Evolutionary conservation across 2,113 vertebrate species (phyloP).

Genomic region (Nicator chloris): DNA sequence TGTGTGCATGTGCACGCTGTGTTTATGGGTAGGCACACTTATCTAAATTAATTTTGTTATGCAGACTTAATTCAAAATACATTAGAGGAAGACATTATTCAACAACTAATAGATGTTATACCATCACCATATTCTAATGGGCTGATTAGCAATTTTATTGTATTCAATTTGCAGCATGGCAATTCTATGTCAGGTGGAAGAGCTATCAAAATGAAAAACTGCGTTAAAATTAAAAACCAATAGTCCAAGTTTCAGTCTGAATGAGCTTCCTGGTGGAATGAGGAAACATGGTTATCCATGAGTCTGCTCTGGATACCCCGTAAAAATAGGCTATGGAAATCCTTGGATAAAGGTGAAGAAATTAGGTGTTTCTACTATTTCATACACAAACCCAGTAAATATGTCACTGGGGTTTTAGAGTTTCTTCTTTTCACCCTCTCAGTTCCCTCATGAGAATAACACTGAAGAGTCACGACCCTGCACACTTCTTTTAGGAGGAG

Average conservation of each 20-base stretch:
- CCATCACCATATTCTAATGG: constrained; percentile 69
- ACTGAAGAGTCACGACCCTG: background rate
- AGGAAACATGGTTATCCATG: constrained; percentile 26
- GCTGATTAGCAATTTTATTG: constrained; percentile 77
- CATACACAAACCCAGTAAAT: background rate
- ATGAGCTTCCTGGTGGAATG: constrained; percentile 56
- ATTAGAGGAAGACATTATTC: constrained; percentile 43
- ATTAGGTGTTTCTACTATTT: background rate
- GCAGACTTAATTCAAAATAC: constrained; percentile 59
- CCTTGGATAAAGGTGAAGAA: background rate
- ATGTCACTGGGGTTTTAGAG: background rate
- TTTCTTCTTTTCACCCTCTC: background rate
- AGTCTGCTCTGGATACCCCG: background rate
- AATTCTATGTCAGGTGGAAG: constrained; percentile 70
- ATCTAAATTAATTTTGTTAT: constrained; percentile 34
- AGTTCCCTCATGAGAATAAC: background rate
- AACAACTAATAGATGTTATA: constrained; percentile 65
- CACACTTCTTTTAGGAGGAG: background rate
- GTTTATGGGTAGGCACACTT: background rate
- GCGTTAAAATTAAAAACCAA: constrained; percentile 74
- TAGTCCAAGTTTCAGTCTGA: constrained; percentile 71
- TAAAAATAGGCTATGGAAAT: background rate
- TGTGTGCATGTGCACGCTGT: accelerated
- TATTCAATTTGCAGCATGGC: constrained; percentile 73
- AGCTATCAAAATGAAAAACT: constrained; percentile 77